Evolutionary conservation across 1,140 invertebrate genomes (phyloP).

Genomic region (Diorhabda sublineata): DNA sequence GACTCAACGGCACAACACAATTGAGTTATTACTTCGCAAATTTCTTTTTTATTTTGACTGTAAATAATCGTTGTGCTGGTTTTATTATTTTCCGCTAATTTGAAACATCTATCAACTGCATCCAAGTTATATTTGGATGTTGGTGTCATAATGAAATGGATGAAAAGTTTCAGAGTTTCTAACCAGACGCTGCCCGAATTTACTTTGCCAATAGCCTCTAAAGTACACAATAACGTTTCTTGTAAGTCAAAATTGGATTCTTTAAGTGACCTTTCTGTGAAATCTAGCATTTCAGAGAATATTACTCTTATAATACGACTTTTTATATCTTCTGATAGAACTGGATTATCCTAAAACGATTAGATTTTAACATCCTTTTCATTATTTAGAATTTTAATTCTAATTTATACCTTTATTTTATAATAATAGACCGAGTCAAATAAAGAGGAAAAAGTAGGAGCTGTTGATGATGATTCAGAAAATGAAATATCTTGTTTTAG

Average conservation of each 20-base stretch:
- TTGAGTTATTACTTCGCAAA: slow-evolving; percentile 56
- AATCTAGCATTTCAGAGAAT: slow-evolving; percentile 51
- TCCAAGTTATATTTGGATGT: slow-evolving; percentile 59
- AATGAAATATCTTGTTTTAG: too few relatives aligned
- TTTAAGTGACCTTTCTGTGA: slow-evolving; percentile 51
- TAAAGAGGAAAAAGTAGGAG: slow-evolving; percentile 4
- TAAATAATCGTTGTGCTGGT: slow-evolving; percentile 60
- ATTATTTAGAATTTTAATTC: not conserved
- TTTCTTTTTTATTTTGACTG: slow-evolving; percentile 62
- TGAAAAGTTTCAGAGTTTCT: slow-evolving; percentile 56
- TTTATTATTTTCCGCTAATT: slow-evolving; percentile 56
- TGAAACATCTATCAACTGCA: slow-evolving; percentile 55
- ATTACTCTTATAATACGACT: slow-evolving; percentile 51
- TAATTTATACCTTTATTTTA: not conserved
- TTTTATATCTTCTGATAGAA: slow-evolving; percentile 44
- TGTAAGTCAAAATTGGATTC: slow-evolving; percentile 53
- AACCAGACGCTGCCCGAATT: slow-evolving; percentile 48
- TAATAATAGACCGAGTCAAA: not conserved
- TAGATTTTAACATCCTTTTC: too few relatives aligned
- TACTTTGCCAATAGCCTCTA: slow-evolving; percentile 51
- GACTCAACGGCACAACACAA: slow-evolving; percentile 49
- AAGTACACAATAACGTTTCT: slow-evolving; percentile 51
- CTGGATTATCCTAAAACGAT: slow-evolving; percentile 41
- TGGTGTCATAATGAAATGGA: slow-evolving; percentile 62
- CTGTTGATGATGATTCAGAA: too few relatives aligned